Evolutionary conservation across 2,113 vertebrate species (phyloP).

Genomic region (Hypomesus transpacificus): DNA sequence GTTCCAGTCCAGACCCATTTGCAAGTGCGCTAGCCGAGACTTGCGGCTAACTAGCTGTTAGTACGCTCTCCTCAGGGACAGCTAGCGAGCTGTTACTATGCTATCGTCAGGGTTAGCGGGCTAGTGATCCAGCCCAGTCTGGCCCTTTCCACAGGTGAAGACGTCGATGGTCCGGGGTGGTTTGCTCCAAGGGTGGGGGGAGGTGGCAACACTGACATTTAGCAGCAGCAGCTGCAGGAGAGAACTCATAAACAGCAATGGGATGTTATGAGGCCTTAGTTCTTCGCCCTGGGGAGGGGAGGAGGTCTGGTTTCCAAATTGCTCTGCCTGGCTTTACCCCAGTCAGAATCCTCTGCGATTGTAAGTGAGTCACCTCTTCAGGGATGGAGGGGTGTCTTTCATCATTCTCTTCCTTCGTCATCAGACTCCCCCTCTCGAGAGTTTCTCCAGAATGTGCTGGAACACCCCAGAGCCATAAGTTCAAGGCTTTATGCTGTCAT

Average conservation of each 20-base stretch:
- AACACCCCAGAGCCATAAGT: not conserved
- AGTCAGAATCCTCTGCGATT: conserved; percentile 1
- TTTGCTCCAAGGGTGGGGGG: conserved; percentile 20
- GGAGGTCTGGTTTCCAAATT: not conserved
- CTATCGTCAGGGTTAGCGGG: conserved; percentile 3
- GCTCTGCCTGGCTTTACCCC: not conserved
- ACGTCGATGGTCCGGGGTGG: conserved; percentile 25
- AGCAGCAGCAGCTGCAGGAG: conserved; percentile 64
- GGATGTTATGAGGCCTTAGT: not conserved
- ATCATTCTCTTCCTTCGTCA: not conserved
- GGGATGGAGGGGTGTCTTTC: not conserved
- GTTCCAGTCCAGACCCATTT: no score
- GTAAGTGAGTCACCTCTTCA: not conserved
- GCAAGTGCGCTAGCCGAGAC: no score
- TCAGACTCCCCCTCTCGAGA: not conserved
- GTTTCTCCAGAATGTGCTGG: not conserved
- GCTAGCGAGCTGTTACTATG: not conserved
- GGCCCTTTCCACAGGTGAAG: conserved; percentile 25
- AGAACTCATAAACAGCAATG: conserved; percentile 30
- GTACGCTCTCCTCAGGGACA: not conserved
- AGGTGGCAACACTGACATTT: conserved; percentile 46
- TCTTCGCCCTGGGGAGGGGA: not conserved
- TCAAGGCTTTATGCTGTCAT: no score
- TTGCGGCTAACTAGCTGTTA: not conserved
- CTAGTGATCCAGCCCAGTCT: conserved; percentile 20